Evolutionary conservation across 2,797 vertebrate genomes (phyloP).

Genomic region (Echeneis naucrates): DNA sequence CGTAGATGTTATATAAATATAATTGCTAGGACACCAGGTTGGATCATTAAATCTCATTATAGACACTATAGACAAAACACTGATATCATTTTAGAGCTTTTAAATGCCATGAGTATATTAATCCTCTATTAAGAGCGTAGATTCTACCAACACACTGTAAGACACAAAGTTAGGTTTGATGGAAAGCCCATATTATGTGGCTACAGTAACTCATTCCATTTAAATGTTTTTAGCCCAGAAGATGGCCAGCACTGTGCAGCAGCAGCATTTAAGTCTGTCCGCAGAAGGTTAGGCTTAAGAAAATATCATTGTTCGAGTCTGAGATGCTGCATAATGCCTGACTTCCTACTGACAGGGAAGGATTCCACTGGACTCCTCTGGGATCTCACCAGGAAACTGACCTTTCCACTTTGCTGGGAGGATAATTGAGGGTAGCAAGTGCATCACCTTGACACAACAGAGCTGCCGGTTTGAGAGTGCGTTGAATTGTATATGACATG

Average conservation of each 20-base stretch:
- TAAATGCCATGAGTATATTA: not conserved
- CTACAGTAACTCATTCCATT: not conserved
- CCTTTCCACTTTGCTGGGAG: conserved; percentile 41
- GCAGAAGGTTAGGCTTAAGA: conserved; percentile 1
- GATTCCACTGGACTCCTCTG: conserved; percentile 2
- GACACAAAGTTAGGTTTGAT: not conserved
- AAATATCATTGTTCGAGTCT: conserved; percentile 10
- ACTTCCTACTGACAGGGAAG: conserved; percentile 25
- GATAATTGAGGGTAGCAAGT: conserved; percentile 35
- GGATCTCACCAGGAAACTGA: conserved; percentile 33
- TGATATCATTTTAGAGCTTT: not conserved
- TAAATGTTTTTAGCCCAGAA: too few relatives aligned
- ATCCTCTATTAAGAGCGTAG: not conserved
- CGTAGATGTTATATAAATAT: not conserved
- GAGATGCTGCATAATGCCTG: conserved; percentile 16
- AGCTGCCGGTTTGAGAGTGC: conserved; percentile 14
- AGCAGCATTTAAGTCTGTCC: conserved; percentile 2
- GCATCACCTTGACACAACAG: conserved; percentile 15
- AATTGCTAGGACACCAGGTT: not conserved
- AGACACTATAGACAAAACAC: not conserved
- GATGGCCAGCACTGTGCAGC: not conserved
- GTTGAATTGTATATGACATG: not conserved
- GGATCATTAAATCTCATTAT: not conserved
- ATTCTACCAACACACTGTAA: too few relatives aligned
- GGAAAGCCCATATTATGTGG: not conserved